Base-by-base conservation (phyloP, 2,888 invertebrate genomes). In the Monopis laevigella region DNA sequence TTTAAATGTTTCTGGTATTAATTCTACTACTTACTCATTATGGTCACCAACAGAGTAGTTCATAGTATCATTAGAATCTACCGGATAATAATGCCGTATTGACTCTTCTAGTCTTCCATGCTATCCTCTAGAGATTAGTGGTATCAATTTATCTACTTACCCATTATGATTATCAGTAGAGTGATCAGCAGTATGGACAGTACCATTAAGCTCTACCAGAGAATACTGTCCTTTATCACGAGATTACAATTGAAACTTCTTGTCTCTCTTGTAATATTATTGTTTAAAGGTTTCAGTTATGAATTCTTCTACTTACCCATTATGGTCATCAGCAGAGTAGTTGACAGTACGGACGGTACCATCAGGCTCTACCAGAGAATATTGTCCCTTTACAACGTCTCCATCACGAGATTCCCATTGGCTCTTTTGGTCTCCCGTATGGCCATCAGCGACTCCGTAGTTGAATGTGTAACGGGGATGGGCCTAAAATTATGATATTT, bases 181-280 rank as follows among this genome's bases (percentile, higher is more conserved):
- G 62, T 86, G 85, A 66, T 84, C 74, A 52, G 85, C 86, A 35
- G 84, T 85, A 51, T 85, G 82, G 46, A 85, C 62, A 50, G 84
- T 84, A 53, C 86, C 85, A 43, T 83, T 84, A 14, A 85, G 83
- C 50, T 86, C 85, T 18, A 84, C 84, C 30, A 86, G 70, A 11
- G 83, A 84, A 65, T 88, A 88, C 56, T 86, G 85, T 39, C 87
- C 88, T 62, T 85, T 83, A 54, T 84, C 84, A 42, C 82, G 78
- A 14, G 82, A 63, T 55, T 85, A 85, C 65, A 81, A 75, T 51
- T 85, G 85, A 60, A 83, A 83, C 69, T 85, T 85, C 59, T 84
- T 83, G 58, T 85, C 85, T 24, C 85, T 86, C 39, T 85, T 85
- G 59, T 85, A n/a, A n/a, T n/a, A n/a, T n/a, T n/a, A n/a, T n/a